These are phyloP conservation scores for Alligator sinensis DNA, from an alignment of 2,113 vertebrate species.

Conservation along the genomic window DNA sequence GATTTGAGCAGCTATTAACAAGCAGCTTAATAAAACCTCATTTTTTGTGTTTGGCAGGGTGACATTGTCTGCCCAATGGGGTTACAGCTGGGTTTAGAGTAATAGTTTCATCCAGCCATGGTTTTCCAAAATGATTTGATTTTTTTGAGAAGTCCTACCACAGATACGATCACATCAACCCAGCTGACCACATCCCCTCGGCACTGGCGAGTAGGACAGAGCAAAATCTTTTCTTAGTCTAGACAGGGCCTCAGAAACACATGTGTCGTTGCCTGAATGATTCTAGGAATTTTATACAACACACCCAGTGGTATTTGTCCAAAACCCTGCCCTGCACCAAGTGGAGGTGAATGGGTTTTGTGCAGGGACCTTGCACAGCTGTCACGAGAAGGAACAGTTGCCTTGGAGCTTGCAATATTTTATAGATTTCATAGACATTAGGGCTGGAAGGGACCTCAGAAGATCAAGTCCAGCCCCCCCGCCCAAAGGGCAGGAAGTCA, in stretches of 20 bases:
- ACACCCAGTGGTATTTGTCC: fast-evolving
- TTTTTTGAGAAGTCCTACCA: not conserved
- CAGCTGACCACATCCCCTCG: conserved; percentile 31
- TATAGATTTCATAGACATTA: too few species aligned
- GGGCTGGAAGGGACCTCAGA: too few species aligned
- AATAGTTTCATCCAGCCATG: not conserved
- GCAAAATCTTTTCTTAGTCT: not conserved
- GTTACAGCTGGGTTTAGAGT: not conserved
- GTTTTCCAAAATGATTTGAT: not conserved
- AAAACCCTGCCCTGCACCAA: fast-evolving
- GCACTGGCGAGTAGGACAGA: not conserved
- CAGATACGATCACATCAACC: not conserved
- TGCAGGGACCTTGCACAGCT: fast-evolving
- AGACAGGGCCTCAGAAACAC: not conserved
- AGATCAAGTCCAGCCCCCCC: too few species aligned
- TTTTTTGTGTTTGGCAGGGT: conserved; percentile 1
- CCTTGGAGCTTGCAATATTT: not conserved
- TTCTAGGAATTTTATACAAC: not conserved
- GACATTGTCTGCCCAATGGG: not conserved
- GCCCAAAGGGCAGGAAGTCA: too few species aligned
- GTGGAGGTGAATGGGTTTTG: not conserved
- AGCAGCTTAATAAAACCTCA: not conserved
- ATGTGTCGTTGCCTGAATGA: not conserved
- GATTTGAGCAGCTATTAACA: conserved; percentile 36
- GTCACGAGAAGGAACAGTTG: not conserved